Evolutionary conservation across 2,113 vertebrate genomes (phyloP).

Genomic region (Spizaetus ornatus): DNA sequence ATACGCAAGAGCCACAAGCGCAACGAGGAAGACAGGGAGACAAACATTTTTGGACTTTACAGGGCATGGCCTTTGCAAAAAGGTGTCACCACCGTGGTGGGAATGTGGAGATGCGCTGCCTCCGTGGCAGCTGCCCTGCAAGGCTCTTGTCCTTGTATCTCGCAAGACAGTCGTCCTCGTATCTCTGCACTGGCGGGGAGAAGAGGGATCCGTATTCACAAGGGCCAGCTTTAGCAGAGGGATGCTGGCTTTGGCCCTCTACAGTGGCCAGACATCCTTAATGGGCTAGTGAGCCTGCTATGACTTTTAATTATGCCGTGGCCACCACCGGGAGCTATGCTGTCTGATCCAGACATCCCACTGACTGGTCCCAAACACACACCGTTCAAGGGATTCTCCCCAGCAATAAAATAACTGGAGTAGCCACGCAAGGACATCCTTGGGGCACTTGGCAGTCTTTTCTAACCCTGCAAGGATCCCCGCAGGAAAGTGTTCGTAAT

Average conservation of each 20-base stretch:
- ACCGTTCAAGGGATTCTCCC: neutral
- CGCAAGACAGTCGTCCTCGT: fast-evolving
- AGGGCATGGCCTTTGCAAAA: neutral
- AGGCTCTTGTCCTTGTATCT: neutral
- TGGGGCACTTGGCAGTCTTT: neutral
- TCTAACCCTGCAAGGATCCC: neutral
- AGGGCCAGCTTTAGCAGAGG: neutral
- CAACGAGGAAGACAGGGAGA: neutral
- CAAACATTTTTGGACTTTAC: neutral
- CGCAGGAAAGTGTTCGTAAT: neutral
- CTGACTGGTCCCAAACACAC: neutral
- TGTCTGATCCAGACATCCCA: neutral
- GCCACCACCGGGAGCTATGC: fast-evolving
- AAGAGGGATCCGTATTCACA: neutral
- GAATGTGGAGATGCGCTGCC: neutral
- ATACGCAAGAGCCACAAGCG: neutral
- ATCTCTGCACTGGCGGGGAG: too few relatives aligned
- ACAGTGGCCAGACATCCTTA: neutral
- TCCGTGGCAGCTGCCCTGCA: neutral
- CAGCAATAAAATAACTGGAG: neutral
- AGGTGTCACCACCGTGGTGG: fast-evolving
- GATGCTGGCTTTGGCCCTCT: neutral
- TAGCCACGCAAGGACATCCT: neutral
- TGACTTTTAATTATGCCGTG: neutral
- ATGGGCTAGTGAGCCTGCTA: neutral